These are phyloP conservation scores for Phrynocephalus vlangalii DNA, from an alignment of 2,797 vertebrate genomes.

Conservation along the genomic window DNA sequence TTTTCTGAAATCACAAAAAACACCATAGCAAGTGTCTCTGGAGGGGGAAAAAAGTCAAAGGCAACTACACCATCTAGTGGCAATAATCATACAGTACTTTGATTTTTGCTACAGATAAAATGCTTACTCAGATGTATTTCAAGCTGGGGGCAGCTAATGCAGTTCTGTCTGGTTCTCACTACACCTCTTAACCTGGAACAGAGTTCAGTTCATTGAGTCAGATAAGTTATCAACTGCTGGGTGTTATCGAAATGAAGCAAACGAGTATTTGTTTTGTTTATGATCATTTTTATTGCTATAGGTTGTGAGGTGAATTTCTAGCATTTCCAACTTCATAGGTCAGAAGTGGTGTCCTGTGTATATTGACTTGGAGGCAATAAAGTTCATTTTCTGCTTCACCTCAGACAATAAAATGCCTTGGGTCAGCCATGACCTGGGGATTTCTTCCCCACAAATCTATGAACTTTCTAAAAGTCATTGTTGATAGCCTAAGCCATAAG, in stretches of 20 bases:
- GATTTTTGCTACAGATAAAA: rapidly evolving
- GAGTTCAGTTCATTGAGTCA: background rate
- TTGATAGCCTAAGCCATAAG: background rate
- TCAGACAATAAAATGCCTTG: background rate
- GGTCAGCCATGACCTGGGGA: background rate
- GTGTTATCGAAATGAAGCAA: too few species aligned
- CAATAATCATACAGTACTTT: background rate
- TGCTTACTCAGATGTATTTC: background rate
- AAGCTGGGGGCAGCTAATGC: background rate
- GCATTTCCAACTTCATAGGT: too few species aligned
- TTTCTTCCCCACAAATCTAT: background rate
- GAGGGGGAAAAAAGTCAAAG: rapidly evolving
- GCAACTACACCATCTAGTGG: background rate
- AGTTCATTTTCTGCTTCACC: background rate
- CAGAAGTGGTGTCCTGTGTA: too few species aligned
- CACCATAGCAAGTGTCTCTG: rapidly evolving
- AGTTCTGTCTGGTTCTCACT: background rate
- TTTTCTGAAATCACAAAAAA: background rate
- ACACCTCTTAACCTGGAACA: background rate
- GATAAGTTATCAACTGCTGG: too few species aligned
- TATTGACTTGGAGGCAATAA: too few species aligned
- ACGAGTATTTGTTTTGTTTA: too few species aligned
- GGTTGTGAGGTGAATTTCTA: too few species aligned
- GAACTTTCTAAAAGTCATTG: background rate
- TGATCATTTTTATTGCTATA: too few species aligned